Conservation (phyloP, 2,113 vertebrate genomes). For the Strix uralensis region DNA sequence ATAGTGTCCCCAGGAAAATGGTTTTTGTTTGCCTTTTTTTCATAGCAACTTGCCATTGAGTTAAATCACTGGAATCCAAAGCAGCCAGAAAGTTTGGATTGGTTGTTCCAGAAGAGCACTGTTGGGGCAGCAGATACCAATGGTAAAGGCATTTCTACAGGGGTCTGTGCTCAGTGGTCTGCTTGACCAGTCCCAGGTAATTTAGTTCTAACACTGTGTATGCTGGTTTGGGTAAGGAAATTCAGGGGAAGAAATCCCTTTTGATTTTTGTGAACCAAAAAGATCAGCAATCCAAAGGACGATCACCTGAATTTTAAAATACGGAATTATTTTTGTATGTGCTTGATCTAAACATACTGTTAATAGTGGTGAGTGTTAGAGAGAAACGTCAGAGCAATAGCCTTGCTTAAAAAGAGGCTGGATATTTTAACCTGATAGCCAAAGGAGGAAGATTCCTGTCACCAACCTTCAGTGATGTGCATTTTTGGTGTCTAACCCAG, state of each 20-base stretch:
- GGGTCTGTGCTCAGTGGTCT: not conserved
- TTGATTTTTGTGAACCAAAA: not conserved
- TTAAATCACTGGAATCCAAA: not conserved
- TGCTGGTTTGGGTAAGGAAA: not conserved
- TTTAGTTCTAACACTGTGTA: not conserved
- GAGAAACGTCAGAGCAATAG: not conserved
- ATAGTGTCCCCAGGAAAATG: not conserved
- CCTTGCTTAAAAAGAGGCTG: not conserved
- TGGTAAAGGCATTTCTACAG: not conserved
- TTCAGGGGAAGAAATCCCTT: not conserved
- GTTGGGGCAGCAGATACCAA: not conserved
- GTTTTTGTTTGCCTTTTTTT: not conserved
- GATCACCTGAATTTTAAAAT: not conserved
- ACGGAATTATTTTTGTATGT: not conserved
- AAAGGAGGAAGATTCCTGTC: not conserved
- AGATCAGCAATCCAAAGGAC: not conserved
- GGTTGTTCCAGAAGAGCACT: not conserved
- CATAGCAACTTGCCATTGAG: not conserved
- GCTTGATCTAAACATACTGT: not conserved
- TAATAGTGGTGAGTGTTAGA: not conserved
- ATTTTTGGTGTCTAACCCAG: not conserved
- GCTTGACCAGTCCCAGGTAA: not conserved
- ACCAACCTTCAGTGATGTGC: rapidly evolving
- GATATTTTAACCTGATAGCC: not conserved
- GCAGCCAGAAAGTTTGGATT: not conserved